Percentiles rank a stretch among this genome's conserved stretches.
These are phyloP conservation scores for Triops longicaudatus DNA, from an alignment of 1,140 invertebrate species.

Conservation along the genomic window DNA sequence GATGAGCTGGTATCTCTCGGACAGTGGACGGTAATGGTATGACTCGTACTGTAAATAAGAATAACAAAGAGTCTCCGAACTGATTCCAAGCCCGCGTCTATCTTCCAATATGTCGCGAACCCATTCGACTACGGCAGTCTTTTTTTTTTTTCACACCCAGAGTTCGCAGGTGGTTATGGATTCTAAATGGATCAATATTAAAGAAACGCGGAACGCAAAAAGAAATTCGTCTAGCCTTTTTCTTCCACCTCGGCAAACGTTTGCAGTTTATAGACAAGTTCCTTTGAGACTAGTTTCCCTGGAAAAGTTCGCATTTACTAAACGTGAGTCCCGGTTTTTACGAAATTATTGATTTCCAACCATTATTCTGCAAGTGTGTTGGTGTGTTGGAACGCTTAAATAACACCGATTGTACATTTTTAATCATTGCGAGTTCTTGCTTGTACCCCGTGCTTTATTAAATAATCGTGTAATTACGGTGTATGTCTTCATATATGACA, in stretches of 20 bases:
- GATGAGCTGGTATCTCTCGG: no score
- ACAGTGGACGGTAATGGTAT: not conserved
- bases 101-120: conserved; percentile 1
- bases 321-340: not conserved
- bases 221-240: no score
- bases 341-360: not conserved
- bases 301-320: not conserved
- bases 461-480: not conserved
- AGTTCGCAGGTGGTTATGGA: conserved; percentile 4
- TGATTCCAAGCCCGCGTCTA: not conserved
- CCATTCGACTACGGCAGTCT: not conserved
- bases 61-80: not conserved
- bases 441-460: not conserved
- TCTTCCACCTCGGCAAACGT: no score
- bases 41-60: not conserved
- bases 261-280: no score
- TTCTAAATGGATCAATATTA: not conserved
- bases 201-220: not conserved
- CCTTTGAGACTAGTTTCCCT: not conserved
- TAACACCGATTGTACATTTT: not conserved
- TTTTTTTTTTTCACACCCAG: not conserved
- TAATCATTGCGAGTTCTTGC: not conserved
- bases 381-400: no score
- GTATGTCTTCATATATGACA: not conserved
- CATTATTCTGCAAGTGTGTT: not conserved